phyloP scores from a whole-genome alignment of 2,113 vertebrate species.

The Neotoma lepida region DNA sequence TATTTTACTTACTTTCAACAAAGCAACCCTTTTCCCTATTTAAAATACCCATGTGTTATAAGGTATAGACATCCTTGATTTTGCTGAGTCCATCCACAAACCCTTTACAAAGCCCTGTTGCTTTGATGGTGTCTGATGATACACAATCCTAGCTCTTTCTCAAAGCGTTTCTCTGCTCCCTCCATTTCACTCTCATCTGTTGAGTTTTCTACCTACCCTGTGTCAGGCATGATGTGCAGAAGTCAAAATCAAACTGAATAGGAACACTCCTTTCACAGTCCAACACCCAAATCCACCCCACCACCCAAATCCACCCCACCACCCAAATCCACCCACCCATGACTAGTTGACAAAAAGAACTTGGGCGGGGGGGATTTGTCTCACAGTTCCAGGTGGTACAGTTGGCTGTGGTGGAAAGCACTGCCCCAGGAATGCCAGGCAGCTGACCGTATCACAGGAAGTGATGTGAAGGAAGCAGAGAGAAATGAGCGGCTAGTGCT shows the following conservation, averaged over 20 bases:
- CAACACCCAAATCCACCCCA: background rate
- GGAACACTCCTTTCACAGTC: background rate
- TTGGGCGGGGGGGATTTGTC: background rate
- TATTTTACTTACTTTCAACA: background rate
- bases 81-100: background rate
- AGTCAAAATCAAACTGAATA: background rate
- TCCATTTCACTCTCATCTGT: background rate
- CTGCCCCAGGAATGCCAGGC: background rate
- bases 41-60: background rate
- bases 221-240: background rate
- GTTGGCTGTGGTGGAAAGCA: background rate
- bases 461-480: background rate
- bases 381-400: background rate
- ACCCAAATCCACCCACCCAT: background rate
- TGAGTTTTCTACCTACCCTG: background rate
- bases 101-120: background rate
- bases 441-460: no score
- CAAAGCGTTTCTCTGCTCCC: background rate
- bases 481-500: background rate
- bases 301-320: background rate
- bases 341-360: background rate
- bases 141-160: background rate
- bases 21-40: background rate
- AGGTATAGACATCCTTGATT: background rate
- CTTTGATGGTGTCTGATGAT: background rate